Evolutionary conservation across 1,140 invertebrate genomes (phyloP), one percentile per base, ranked within the genome.

Genomic region (Samia ricini): DNA sequence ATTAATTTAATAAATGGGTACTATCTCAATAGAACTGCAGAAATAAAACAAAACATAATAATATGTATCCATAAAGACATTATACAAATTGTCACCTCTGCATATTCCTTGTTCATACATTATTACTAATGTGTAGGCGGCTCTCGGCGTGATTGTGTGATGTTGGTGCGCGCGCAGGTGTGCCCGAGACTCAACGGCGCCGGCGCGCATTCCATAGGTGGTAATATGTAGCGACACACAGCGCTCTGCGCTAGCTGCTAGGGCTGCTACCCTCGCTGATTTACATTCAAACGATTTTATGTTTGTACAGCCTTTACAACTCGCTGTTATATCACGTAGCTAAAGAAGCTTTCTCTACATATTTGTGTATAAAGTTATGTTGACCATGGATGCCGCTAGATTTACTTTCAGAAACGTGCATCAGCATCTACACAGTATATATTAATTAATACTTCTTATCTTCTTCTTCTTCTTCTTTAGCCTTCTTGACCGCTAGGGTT

Each of bases 151-250:
- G 63, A 63, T 61, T 74, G 70, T 76, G 71, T 66, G 64, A 58
- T 64, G 68, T 72, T 68, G 66, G 58, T 73, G 72, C 54, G 65
- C 73, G 76, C 75, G 85, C 85, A 88, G 85, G 88, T 90, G 88
- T 88, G 84, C 70, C 68, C 58, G 76, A 90, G 88, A 90, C 88
- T 88, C 60, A 73, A 64, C 77, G 88, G 88, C 85, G 88, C 88
- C 88, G 76, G 74, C 72, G 76, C 79, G 66, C 80, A 90, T 90
- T 90, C 88, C 82, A 63, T 26, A 56, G 68, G 64, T 69, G 66
- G 70, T 73, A 70, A 74, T 68, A 65, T 15, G 12, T 2, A 15
- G 33, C 76, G 60, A 63, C 69, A 52, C 61, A 64, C 29, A 60
- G 68, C 68, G 64, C 33, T 22, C 29, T 22, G n/a, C 33, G 15